Evolutionary conservation across 1,140 invertebrate genomes (phyloP), one percentile per base, ranked within the genome.

Genomic region (Mylabris phalerata): DNA sequence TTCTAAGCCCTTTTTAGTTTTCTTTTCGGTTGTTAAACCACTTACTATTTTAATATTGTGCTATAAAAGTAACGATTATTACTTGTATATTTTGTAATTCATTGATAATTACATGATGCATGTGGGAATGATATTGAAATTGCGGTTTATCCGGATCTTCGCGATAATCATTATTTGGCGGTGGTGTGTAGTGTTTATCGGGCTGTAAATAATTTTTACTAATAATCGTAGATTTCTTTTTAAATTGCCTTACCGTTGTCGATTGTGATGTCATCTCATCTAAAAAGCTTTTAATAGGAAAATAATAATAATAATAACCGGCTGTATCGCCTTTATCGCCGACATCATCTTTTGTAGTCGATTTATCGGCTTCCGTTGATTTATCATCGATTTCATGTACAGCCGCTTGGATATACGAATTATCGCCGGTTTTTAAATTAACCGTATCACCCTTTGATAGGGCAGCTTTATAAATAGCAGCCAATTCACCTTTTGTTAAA

Each of bases 271-370:
- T 52, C 42, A 73, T 54, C 38, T 72, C 65, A 59, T 71, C 67
- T 13, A 70, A 55, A 59, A 73, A 73, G 58, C 69, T 71, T 52
- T 73, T 73, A n/a, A 73, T 55, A 5, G 72, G 72, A 55, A 72
- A 73, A 56, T 73, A 73, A 61, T 73, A 73, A 51, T 73, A 73
- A 51, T 73, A 73, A 62, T 71, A 73, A 19, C 67, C 71, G 26
- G 56, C 13, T 13, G 45, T 42, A 25, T 68, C 67, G 45, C 26
- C 39, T 39, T 61, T 57, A 32, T 48, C 49, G n/a, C 24, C 19
- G 19, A 19, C 19, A 1, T 19, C 46, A 47, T 19, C 11, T 3
- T 11, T 57, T 11, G 3, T 48, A 46, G 42, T 55, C 5, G 45
- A 44, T 9, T 40, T 9, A 11, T 41, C 48, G 43, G 51, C 26